Evolutionary conservation across 2,888 invertebrate species (phyloP), one percentile per base, ranked within the genome.

Genomic region (Clanis bilineata): DNA sequence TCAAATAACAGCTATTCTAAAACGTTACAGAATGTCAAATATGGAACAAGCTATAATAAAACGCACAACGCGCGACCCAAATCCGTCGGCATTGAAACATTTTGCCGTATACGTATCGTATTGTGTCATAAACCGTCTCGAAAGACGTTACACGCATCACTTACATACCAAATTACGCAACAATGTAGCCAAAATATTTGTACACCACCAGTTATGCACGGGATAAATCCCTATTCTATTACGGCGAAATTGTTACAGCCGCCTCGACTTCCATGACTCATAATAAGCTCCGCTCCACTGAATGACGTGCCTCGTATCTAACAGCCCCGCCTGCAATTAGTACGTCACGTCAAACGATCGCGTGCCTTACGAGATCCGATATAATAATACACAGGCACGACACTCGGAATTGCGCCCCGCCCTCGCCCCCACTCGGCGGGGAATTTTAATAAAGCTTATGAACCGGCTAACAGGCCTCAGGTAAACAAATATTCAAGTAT

Each of bases 301-400:
- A 69, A 77, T 79, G 76, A 70, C 81, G 79, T 79, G 80, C 71
- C 72, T 73, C 65, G 66, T 79, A 76, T 78, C 76, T 74, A 70
- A 71, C 72, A 70, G 67, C 75, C 72, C 70, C 71, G 71, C 71
- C 74, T 73, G 78, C 82, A 85, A 86, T 85, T 86, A 86, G 77
- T 70, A 70, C 78, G 84, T 82, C 83, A 70, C 78, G 84, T 81
- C 83, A 74, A 77, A 76, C 60, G 76, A 69, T 87, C 79, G 88
- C 87, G 90, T 88, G 87, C 80, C 80, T 78, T 74, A 74, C 81
- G 70, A 79, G 79, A 77, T 76, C 77, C 74, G 74, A 79, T 83
- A 82, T 88, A 89, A 88, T 86, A 85, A 85, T 77, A 69, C 64
- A 51, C 57, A 62, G 66, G 77, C 88, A 88, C 86, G 86, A 78